A percentile compares a stretch with the other conserved stretches of the same genome.
Evolutionary conservation across 2,113 vertebrate species (phyloP).

Genomic region (Microtus richardsoni): DNA sequence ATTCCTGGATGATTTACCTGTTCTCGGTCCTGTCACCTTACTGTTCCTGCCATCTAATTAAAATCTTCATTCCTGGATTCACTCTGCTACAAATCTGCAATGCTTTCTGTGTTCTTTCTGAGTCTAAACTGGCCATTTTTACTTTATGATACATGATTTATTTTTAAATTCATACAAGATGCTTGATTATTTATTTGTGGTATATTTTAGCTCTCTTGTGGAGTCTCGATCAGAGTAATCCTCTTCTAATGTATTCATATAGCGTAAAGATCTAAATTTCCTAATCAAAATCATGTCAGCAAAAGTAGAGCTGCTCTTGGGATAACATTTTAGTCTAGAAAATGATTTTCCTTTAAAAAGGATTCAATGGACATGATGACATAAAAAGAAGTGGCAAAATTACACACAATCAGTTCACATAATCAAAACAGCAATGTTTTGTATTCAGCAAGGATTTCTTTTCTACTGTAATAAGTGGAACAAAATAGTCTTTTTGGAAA

Average conservation of each 20-base stretch:
- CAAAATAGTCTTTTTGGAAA: conserved; percentile 89
- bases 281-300: conserved; percentile 92
- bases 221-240: conserved; percentile 87
- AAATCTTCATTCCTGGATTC: conserved; percentile 83
- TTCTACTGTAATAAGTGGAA: conserved; percentile 87
- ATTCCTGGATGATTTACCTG: conserved; percentile 92
- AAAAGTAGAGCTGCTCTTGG: conserved; percentile 88
- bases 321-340: conserved; percentile 90
- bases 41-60: conserved; percentile 86
- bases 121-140: conserved; percentile 85
- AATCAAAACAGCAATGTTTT: conserved; percentile 91
- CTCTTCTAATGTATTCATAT: conserved; percentile 89
- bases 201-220: conserved; percentile 88
- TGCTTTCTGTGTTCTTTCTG: conserved; percentile 81
- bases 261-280: conserved; percentile 89
- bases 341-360: conserved; percentile 91
- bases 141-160: conserved; percentile 85
- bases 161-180: conserved; percentile 89
- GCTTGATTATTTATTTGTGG: conserved; percentile 91
- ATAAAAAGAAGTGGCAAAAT: conserved; percentile 90
- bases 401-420: conserved; percentile 91
- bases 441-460: conserved; percentile 89
- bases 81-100: conserved; percentile 83
- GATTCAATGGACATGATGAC: conserved; percentile 91
- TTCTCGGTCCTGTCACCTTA: conserved; percentile 89